These are phyloP conservation scores for Oncorhynchus gorbuscha DNA, from an alignment of 2,113 vertebrate species.

Conservation along the genomic window DNA sequence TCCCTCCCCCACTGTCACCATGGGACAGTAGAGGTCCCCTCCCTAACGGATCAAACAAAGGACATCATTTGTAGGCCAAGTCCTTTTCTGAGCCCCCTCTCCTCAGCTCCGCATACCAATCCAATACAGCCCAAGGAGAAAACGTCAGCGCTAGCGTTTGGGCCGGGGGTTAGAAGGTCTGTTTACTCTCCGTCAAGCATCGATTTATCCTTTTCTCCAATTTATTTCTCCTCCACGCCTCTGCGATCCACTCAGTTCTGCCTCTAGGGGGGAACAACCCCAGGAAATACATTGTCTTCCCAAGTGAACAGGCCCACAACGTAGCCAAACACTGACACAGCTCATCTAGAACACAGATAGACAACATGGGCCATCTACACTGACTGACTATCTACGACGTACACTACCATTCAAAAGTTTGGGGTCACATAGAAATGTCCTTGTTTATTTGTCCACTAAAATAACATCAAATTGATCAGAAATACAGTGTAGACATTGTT, in stretches of 20 bases:
- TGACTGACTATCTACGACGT: constrained; percentile 30
- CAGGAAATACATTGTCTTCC: constrained; percentile 56
- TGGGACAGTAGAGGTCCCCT: constrained; percentile 43
- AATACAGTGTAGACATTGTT: too few species aligned
- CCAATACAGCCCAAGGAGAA: constrained; percentile 73
- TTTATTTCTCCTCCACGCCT: constrained; percentile 74
- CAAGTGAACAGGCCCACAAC: constrained; percentile 24
- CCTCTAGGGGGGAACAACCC: constrained; percentile 69
- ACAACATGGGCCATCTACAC: not conserved
- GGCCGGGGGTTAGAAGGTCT: constrained; percentile 71
- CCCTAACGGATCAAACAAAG: constrained; percentile 74
- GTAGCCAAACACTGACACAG: constrained; percentile 49
- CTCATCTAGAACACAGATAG: constrained; percentile 38
- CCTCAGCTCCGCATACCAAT: constrained; percentile 69
- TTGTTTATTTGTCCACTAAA: too few species aligned
- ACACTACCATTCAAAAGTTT: too few species aligned
- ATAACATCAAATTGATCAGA: too few species aligned
- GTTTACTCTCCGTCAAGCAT: constrained; percentile 73
- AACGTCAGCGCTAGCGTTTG: constrained; percentile 54
- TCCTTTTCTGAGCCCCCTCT: constrained; percentile 69
- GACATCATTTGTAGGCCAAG: constrained; percentile 78
- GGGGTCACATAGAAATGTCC: too few species aligned
- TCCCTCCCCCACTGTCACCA: constrained; percentile 26
- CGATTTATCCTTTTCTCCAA: constrained; percentile 79
- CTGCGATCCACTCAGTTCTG: constrained; percentile 70